Base-by-base conservation (phyloP, 2,113 vertebrate species). In the Rhineura floridana region DNA sequence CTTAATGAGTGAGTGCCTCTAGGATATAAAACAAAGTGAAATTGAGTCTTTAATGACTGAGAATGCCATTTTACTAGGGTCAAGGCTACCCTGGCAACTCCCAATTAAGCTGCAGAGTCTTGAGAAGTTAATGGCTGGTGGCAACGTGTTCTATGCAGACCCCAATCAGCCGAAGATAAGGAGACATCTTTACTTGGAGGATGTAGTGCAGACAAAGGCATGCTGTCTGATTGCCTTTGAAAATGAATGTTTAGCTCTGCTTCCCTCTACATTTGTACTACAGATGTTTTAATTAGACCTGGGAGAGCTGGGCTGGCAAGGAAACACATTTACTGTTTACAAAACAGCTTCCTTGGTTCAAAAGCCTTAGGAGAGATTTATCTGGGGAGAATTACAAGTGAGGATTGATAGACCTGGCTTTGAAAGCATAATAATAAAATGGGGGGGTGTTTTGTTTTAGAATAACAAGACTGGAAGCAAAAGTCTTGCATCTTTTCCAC, bases 71-170 rank as follows among this genome's bases (percentile, higher is more conserved):
- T 13, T 86, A 39, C 52, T 36, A 91, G 90, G 44, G 48, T 89
- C 81, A 52, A 88, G 87, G 48, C n/a, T 77, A 67, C 52, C n/a
- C 36, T 67, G 78, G 78, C 46, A 95, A 91, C 93, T 95, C 62
- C 39, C 92, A 80, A 76, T 91, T 19, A 91, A 73, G 83, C 36
- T 0, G 28, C 17, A 46, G 94, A 78, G 9, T 89, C 39, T 83
- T 89, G 84, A 62, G 21, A 36, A 94, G 73, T 95, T 95, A 95
- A 89, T 93, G 93, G 93, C 81, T 90, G 83, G 55, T 86, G 81
- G 69, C 67, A 83, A 84, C 86, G 69, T 3, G 0, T 39, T 84
- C 30, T 91, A 36, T 88, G 44, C 6, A 87, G 84, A 85, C 46
- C 9, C 23, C 86, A 87, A 93, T 93, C 88, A 93, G 63, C 19